A percentile compares a stretch with the other conserved stretches of the same genome.
Conservation (phyloP, 2,888 invertebrate genomes). For the Acholoe squamosa region DNA sequence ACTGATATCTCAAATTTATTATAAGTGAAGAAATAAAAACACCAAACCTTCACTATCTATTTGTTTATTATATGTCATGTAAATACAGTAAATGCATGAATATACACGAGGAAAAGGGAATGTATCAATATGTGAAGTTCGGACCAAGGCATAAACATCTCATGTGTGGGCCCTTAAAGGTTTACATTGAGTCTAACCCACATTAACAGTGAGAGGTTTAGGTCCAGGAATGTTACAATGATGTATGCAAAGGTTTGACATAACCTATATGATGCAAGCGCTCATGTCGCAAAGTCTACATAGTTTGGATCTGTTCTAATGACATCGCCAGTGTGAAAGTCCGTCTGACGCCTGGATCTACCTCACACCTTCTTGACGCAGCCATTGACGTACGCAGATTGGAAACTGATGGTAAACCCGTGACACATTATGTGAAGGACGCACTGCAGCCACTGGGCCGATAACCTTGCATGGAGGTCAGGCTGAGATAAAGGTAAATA, state of each 20-base stretch:
- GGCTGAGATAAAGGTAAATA: background rate
- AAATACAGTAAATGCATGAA: slow-evolving; percentile 38
- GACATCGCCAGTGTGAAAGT: too few relatives aligned
- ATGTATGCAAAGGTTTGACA: background rate
- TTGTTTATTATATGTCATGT: background rate
- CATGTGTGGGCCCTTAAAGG: background rate
- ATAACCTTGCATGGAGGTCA: background rate
- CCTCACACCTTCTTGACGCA: too few relatives aligned
- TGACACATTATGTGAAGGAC: slow-evolving; percentile 20
- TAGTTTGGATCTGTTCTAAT: too few relatives aligned
- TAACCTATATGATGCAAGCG: background rate
- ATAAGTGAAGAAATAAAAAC: background rate
- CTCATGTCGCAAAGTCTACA: background rate
- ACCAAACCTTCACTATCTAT: background rate
- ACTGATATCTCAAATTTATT: too few relatives aligned
- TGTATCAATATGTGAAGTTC: slow-evolving; percentile 41
- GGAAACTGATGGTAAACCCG: slow-evolving; percentile 12
- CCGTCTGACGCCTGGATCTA: too few relatives aligned
- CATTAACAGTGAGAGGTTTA: background rate
- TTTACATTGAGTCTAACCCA: background rate
- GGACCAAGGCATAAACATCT: slow-evolving; percentile 16
- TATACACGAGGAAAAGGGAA: slow-evolving; percentile 46
- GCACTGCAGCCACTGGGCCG: background rate
- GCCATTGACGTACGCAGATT: background rate
- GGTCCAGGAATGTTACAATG: slow-evolving; percentile 12